Evolutionary conservation across 2,888 invertebrate species (phyloP).

Genomic region (Rhabditoides inermis): DNA sequence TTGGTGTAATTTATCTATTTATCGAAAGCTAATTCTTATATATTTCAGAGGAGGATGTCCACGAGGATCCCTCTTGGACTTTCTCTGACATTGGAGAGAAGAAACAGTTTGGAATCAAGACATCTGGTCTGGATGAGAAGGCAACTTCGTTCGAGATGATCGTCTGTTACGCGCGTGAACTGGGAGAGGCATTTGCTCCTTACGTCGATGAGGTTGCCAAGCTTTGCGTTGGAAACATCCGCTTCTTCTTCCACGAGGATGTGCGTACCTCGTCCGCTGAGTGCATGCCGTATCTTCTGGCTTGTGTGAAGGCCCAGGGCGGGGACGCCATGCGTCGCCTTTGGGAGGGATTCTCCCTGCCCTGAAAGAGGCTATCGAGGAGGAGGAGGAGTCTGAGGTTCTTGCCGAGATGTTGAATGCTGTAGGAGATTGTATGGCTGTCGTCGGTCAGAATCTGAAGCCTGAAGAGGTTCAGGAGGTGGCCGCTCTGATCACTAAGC

Average conservation of each 20-base stretch:
- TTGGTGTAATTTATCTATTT: too few relatives aligned
- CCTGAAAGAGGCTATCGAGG: slow-evolving; percentile 74
- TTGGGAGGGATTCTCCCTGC: slow-evolving; percentile 66
- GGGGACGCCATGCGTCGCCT: slow-evolving; percentile 18
- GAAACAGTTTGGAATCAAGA: slow-evolving; percentile 86
- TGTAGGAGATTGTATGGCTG: slow-evolving; percentile 63
- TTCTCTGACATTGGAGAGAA: slow-evolving; percentile 80
- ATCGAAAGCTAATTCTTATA: too few relatives aligned
- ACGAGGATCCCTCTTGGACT: slow-evolving; percentile 83
- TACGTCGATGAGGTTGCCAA: slow-evolving; percentile 65
- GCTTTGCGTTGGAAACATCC: slow-evolving; percentile 67
- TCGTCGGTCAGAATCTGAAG: slow-evolving; percentile 31
- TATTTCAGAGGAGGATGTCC: slow-evolving; percentile 57
- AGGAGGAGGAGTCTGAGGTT: slow-evolving; percentile 77
- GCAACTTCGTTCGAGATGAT: slow-evolving; percentile 92
- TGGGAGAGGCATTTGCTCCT: slow-evolving; percentile 63
- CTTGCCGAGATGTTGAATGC: slow-evolving; percentile 73
- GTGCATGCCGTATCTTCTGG: slow-evolving; percentile 75
- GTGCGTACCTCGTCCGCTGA: slow-evolving; percentile 87
- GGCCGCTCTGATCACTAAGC: too few relatives aligned
- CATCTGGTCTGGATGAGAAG: slow-evolving; percentile 86
- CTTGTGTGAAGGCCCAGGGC: slow-evolving; percentile 66
- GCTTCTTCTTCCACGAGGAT: slow-evolving; percentile 82
- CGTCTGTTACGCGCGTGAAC: slow-evolving; percentile 83
- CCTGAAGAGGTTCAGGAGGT: slow-evolving; percentile 30